Conservation (phyloP, 2,888 invertebrate genomes). For the Melinaea marsaeus region DNA sequence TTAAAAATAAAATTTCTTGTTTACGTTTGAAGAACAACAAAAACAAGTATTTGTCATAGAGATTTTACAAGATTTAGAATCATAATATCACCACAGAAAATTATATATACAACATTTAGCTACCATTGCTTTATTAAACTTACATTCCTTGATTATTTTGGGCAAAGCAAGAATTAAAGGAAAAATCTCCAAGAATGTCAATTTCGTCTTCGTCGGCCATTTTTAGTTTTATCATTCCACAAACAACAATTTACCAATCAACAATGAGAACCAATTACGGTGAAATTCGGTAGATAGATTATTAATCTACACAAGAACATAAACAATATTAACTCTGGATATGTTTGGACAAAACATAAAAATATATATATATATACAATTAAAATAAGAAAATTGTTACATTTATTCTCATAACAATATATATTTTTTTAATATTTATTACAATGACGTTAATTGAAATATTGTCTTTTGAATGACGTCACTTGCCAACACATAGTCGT, state of each 20-base stretch:
- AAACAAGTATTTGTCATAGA: slow-evolving; percentile 11
- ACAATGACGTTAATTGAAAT: too few species aligned
- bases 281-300: background rate
- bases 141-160: slow-evolving; percentile 80
- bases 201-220: slow-evolving; percentile 86
- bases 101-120: background rate
- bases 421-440: too few species aligned
- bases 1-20: background rate
- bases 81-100: background rate
- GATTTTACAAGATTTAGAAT: background rate
- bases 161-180: slow-evolving; percentile 80
- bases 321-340: background rate
- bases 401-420: too few species aligned
- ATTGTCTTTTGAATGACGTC: too few species aligned
- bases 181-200: slow-evolving; percentile 85
- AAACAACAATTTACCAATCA: too few species aligned
- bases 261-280: background rate
- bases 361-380: background rate
- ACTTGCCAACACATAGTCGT: too few species aligned
- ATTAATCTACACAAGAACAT: background rate
- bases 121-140: slow-evolving; percentile 38
- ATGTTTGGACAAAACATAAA: background rate
- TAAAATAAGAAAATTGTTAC: background rate
- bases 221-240: slow-evolving; percentile 16
- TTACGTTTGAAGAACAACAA: slow-evolving; percentile 8